Percentiles rank a stretch among this genome's conserved stretches.
These are phyloP conservation scores for Plusia festucae DNA, from an alignment of 2,888 invertebrate species.

Conservation along the genomic window DNA sequence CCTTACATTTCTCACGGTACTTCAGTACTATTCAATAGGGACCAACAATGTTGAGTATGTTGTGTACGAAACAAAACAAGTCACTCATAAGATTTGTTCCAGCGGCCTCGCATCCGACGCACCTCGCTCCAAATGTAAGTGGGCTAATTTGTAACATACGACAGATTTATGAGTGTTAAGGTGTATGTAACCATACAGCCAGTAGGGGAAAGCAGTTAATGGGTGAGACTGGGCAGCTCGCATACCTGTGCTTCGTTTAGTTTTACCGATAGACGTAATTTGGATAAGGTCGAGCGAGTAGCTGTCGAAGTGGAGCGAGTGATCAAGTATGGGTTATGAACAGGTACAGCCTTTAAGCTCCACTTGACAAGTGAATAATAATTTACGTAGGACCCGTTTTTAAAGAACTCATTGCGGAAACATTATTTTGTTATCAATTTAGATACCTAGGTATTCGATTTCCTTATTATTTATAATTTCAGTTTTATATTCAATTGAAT, in stretches of 20 bases:
- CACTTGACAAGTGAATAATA: neutral
- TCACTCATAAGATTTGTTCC: slow-evolving; percentile 74
- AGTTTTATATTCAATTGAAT: neutral
- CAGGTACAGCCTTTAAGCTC: neutral
- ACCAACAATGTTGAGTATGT: slow-evolving; percentile 68
- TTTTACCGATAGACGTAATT: slow-evolving; percentile 35
- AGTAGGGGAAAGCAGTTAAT: slow-evolving; percentile 73
- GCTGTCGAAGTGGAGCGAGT: slow-evolving; percentile 31
- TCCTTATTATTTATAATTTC: neutral
- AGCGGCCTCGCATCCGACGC: slow-evolving; percentile 57
- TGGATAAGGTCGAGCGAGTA: slow-evolving; percentile 37
- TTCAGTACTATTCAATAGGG: slow-evolving; percentile 57
- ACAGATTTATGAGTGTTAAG: slow-evolving; percentile 78
- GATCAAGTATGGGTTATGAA: slow-evolving; percentile 10
- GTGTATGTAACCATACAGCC: slow-evolving; percentile 60
- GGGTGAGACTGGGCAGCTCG: slow-evolving; percentile 58
- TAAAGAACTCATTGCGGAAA: neutral
- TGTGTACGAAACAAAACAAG: slow-evolving; percentile 70
- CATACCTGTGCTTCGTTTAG: slow-evolving; percentile 33
- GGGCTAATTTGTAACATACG: slow-evolving; percentile 74
- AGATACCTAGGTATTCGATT: neutral
- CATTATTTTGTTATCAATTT: neutral
- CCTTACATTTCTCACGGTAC: slow-evolving; percentile 74
- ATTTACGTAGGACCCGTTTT: neutral
- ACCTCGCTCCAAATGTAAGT: slow-evolving; percentile 63